These are phyloP conservation scores for Phrynosoma platyrhinos DNA, from an alignment of 2,113 vertebrate genomes.

Conservation along the genomic window DNA sequence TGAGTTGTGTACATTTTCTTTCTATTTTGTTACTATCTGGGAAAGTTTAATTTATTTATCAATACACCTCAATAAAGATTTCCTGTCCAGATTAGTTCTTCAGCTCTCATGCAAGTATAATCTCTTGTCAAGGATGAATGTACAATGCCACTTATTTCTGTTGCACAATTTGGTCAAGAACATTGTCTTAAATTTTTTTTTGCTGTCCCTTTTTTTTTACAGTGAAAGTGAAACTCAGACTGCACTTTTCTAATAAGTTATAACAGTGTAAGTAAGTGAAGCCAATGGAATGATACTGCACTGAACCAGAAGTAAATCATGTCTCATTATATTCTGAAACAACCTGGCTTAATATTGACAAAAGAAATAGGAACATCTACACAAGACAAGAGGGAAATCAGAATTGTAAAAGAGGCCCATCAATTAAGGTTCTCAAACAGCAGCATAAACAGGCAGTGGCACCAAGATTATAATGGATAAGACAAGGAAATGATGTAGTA, in stretches of 20 bases:
- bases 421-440: neutral
- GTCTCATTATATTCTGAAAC: constrained; percentile 25
- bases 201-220: neutral
- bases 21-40: constrained; percentile 20
- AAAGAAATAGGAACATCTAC: constrained; percentile 7
- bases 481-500: neutral
- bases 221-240: neutral
- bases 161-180: constrained; percentile 27
- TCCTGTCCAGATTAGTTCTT: constrained; percentile 32
- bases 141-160: constrained; percentile 47
- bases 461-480: constrained; percentile 18
- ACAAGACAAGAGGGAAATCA: constrained; percentile 9
- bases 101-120: constrained; percentile 22
- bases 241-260: constrained; percentile 46
- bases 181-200: constrained; percentile 23
- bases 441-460: constrained; percentile 8
- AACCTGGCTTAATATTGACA: constrained; percentile 35
- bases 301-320: constrained; percentile 31
- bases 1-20: neutral
- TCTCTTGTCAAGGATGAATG: constrained; percentile 39
- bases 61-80: constrained; percentile 7
- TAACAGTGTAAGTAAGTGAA: constrained; percentile 45
- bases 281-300: constrained; percentile 37
- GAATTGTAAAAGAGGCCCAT: constrained; percentile 31
- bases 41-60: neutral